Evolutionary conservation across 1,140 invertebrate genomes (phyloP).

Genomic region (Cotesia glomerata): DNA sequence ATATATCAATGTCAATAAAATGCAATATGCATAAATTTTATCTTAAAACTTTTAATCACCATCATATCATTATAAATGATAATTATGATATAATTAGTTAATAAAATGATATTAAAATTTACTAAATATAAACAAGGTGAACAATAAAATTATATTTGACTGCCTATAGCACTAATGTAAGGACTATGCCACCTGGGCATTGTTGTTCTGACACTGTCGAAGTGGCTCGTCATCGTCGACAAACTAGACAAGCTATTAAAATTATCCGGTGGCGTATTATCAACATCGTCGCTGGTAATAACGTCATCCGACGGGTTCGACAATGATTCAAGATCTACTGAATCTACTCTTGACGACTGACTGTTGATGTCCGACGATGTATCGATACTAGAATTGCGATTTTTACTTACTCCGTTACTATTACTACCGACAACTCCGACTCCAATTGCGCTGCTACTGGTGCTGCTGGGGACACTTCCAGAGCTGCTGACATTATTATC

Average conservation of each 20-base stretch:
- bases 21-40: neutral
- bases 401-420: slow-evolving; percentile 36
- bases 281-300: neutral
- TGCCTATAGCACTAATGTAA: slow-evolving; percentile 54
- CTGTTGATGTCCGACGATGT: slow-evolving; percentile 1
- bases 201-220: slow-evolving; percentile 25
- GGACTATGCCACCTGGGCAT: slow-evolving; percentile 58
- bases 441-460: too few relatives aligned
- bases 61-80: too few relatives aligned
- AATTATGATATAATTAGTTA: too few relatives aligned
- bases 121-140: neutral
- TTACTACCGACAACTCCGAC: neutral
- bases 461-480: too few relatives aligned
- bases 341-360: neutral
- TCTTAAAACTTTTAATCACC: neutral
- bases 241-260: slow-evolving; percentile 18
- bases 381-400: slow-evolving; percentile 29
- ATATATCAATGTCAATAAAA: neutral
- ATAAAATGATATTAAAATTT: too few relatives aligned
- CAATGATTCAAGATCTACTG: neutral
- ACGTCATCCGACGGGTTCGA: neutral
- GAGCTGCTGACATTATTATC: slow-evolving; percentile 23
- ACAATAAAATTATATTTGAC: slow-evolving; percentile 52
- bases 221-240: neutral
- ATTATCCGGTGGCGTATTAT: slow-evolving; percentile 15